These are phyloP conservation scores for Euphydryas editha DNA, from an alignment of 2,888 invertebrate species.

Conservation along the genomic window DNA sequence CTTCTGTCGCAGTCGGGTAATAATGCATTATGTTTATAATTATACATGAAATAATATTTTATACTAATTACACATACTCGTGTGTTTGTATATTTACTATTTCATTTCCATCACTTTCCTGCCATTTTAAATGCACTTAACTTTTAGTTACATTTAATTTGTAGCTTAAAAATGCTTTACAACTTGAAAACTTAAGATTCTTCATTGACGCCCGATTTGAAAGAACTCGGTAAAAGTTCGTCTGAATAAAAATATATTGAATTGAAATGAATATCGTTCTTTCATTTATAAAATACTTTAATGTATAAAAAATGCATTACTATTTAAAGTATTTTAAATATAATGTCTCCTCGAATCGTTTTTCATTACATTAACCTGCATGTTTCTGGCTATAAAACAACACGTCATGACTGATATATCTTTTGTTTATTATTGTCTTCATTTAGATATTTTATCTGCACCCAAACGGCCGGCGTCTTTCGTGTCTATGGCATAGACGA, in stretches of 20 bases:
- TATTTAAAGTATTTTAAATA: too few species aligned
- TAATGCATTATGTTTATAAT: not conserved
- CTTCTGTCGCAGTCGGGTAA: too few species aligned
- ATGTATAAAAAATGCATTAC: not conserved
- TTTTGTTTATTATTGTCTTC: too few species aligned
- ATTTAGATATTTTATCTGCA: too few species aligned
- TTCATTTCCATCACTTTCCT: conserved; percentile 29
- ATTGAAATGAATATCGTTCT: not conserved
- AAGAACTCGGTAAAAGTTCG: not conserved
- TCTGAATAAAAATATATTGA: conserved; percentile 1
- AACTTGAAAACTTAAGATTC: not conserved
- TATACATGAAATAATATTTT: not conserved
- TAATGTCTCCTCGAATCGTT: too few species aligned
- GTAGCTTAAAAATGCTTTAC: conserved; percentile 5
- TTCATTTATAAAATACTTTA: not conserved
- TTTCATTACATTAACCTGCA: too few species aligned
- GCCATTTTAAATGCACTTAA: conserved; percentile 20
- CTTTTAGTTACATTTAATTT: conserved; percentile 19
- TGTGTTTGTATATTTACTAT: conserved; percentile 23
- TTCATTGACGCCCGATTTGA: conserved; percentile 4
- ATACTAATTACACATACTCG: conserved; percentile 20
- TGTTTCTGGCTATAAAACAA: too few species aligned
- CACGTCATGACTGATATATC: too few species aligned
- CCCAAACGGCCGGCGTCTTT: too few species aligned
- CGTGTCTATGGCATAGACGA: too few species aligned